phyloP scores from a whole-genome alignment of 2,797 vertebrate species.

The Potorous gilbertii region DNA sequence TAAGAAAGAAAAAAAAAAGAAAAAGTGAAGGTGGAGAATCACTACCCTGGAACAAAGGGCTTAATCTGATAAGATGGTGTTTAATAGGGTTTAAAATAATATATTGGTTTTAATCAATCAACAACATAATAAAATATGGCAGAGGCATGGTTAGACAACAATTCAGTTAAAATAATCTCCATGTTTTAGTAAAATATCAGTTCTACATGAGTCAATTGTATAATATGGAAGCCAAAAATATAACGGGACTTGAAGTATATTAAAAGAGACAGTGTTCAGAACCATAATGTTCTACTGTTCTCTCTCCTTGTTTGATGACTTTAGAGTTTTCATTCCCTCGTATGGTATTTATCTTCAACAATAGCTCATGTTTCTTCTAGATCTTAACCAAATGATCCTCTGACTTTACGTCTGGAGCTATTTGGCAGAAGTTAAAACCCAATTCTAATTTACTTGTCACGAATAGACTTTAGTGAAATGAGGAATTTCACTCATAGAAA shows the following conservation, averaged over 20 bases:
- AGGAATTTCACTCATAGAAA: neutral
- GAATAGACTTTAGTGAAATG: neutral
- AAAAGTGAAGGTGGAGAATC: neutral
- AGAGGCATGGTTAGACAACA: neutral
- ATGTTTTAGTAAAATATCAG: neutral
- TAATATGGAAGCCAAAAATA: neutral
- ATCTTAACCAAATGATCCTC: too few species aligned
- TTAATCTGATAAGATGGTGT: neutral
- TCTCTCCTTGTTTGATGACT: neutral
- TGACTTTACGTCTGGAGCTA: neutral
- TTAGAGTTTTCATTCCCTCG: neutral
- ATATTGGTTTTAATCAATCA: neutral
- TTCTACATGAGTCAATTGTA: neutral
- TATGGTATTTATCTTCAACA: neutral
- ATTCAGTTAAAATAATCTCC: neutral
- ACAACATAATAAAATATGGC: neutral
- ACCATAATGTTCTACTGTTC: neutral
- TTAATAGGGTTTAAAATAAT: neutral
- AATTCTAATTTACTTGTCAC: neutral
- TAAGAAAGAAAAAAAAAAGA: neutral
- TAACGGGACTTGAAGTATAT: neutral
- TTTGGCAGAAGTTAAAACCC: neutral
- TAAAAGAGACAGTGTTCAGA: neutral
- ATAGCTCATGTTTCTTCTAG: neutral
- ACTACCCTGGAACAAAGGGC: neutral